Percentiles rank a stretch among this genome's conserved stretches.
Conservation (phyloP, 2,113 vertebrate species). For the Rhadina sibilatrix region DNA sequence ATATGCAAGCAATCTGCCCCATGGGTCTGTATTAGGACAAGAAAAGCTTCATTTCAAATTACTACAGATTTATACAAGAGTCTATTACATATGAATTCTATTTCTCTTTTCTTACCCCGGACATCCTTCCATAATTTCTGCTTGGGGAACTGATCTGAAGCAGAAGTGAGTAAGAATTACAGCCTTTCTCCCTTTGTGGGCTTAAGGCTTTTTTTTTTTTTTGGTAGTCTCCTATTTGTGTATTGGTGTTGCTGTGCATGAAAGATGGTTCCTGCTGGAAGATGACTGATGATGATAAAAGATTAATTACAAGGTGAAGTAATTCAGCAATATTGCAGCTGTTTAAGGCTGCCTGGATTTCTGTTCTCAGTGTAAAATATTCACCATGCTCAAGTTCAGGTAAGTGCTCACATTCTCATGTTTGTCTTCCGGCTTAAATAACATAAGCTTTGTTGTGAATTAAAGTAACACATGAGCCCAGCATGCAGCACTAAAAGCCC, state of each 20-base stretch:
- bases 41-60: neutral
- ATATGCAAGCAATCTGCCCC: neutral
- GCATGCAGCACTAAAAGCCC: neutral
- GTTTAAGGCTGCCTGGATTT: neutral
- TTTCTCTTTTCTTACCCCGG: neutral
- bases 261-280: neutral
- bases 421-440: neutral
- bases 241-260: neutral
- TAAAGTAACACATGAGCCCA: neutral
- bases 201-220: no score
- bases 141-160: neutral
- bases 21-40: neutral
- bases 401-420: neutral
- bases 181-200: neutral
- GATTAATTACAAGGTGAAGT: neutral
- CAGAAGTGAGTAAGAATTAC: neutral
- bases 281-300: neutral
- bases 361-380: neutral
- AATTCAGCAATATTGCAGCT: neutral
- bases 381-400: neutral
- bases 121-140: neutral
- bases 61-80: neutral
- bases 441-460: neutral
- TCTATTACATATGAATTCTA: neutral
- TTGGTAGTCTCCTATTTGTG: neutral